phyloP scores from a whole-genome alignment of 2,113 vertebrate species.

The Microtus montanus region DNA sequence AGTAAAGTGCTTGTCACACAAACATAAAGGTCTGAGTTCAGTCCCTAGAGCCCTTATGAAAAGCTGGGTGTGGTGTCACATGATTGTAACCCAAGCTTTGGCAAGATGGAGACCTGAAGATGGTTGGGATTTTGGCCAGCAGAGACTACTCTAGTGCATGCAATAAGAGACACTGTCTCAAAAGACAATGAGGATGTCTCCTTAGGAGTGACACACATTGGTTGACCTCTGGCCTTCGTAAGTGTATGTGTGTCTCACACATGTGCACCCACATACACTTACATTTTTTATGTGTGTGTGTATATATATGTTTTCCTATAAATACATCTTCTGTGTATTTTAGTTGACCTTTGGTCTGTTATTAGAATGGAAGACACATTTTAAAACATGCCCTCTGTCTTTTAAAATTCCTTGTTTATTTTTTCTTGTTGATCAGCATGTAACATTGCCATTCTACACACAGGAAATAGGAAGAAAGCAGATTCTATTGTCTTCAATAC shows the following conservation, averaged over 20 bases:
- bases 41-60: neutral
- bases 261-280: neutral
- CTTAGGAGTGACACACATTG: neutral
- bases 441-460: neutral
- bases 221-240: neutral
- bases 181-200: neutral
- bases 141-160: neutral
- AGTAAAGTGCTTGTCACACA: neutral
- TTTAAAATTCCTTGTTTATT: slow-evolving; percentile 27
- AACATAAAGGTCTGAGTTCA: neutral
- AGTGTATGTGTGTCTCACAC: neutral
- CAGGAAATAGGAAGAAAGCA: neutral
- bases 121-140: neutral
- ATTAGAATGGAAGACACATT: slow-evolving; percentile 3
- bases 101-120: neutral
- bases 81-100: neutral
- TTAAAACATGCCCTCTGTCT: neutral
- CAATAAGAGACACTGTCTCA: neutral
- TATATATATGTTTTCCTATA: neutral
- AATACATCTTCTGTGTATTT: neutral
- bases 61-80: neutral
- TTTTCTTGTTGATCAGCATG: neutral
- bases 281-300: no score
- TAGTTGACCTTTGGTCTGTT: neutral
- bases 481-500: neutral